Percentiles rank a stretch among this genome's conserved stretches.
Conservation (phyloP, 2,888 invertebrate species). For the Patella pellucida region DNA sequence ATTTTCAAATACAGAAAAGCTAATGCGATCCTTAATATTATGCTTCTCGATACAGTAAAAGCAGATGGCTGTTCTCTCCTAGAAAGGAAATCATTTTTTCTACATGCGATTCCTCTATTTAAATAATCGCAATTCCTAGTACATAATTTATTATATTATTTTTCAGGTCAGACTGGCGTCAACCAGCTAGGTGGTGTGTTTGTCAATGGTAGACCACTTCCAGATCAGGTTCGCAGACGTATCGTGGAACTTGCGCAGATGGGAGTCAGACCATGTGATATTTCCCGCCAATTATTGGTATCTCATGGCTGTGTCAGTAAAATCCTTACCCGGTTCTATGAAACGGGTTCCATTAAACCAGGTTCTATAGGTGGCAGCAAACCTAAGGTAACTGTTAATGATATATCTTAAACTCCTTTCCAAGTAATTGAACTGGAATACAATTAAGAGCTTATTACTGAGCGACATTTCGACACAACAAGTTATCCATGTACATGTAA, state of each 20-base stretch:
- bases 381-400: constrained; percentile 81
- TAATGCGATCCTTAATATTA: too few relatives aligned
- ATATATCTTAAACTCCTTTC: constrained; percentile 12
- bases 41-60: too few relatives aligned
- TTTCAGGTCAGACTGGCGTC: constrained; percentile 93
- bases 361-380: constrained; percentile 96
- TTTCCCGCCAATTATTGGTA: constrained; percentile 92
- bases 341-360: constrained; percentile 95
- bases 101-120: too few relatives aligned
- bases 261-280: constrained; percentile 96
- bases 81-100: too few relatives aligned
- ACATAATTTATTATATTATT: not conserved
- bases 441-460: too few relatives aligned
- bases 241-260: constrained; percentile 95
- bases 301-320: constrained; percentile 98
- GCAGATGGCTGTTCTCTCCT: too few relatives aligned
- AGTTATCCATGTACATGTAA: too few relatives aligned
- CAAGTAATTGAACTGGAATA: too few relatives aligned
- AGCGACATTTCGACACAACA: too few relatives aligned
- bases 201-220: constrained; percentile 96
- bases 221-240: constrained; percentile 91
- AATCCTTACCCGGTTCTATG: constrained; percentile 95
- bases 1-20: too few relatives aligned
- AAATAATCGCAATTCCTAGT: too few relatives aligned
- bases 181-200: constrained; percentile 98